Conservation (phyloP, 2,888 invertebrate species). For the Teinopalpus imperialis region DNA sequence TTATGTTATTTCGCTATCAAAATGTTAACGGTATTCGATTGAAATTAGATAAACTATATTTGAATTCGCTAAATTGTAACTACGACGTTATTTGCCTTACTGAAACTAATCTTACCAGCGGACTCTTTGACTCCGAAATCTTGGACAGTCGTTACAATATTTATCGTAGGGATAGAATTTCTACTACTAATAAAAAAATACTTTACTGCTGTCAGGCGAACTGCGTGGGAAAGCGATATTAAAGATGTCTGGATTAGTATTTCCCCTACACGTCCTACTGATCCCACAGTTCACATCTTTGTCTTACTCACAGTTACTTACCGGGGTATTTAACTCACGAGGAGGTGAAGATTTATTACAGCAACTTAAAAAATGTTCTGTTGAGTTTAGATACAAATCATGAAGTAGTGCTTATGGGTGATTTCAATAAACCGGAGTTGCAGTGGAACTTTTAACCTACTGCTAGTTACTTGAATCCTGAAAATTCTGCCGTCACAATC, state of each 20-base stretch:
- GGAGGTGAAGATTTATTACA: neutral
- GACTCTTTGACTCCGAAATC: conserved; percentile 12
- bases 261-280: neutral
- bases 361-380: neutral
- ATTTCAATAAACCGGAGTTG: conserved; percentile 2
- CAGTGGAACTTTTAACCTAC: neutral
- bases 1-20: conserved; percentile 21
- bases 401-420: conserved; percentile 1
- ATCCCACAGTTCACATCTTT: neutral
- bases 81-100: conserved; percentile 21
- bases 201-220: conserved; percentile 5
- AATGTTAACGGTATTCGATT: conserved; percentile 25
- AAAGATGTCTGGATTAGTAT: conserved; percentile 13
- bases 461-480: neutral
- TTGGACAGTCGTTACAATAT: conserved; percentile 14
- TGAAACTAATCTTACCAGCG: conserved; percentile 8
- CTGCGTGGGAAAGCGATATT: conserved; percentile 4
- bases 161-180: conserved; percentile 14
- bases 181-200: conserved; percentile 11
- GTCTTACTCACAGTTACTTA: neutral
- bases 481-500: neutral
- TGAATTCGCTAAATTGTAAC: conserved; percentile 10
- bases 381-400: neutral
- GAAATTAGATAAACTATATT: conserved; percentile 8
- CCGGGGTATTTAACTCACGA: neutral